phyloP scores from a whole-genome alignment of 2,888 invertebrate genomes.

The Gibbula magus region DNA sequence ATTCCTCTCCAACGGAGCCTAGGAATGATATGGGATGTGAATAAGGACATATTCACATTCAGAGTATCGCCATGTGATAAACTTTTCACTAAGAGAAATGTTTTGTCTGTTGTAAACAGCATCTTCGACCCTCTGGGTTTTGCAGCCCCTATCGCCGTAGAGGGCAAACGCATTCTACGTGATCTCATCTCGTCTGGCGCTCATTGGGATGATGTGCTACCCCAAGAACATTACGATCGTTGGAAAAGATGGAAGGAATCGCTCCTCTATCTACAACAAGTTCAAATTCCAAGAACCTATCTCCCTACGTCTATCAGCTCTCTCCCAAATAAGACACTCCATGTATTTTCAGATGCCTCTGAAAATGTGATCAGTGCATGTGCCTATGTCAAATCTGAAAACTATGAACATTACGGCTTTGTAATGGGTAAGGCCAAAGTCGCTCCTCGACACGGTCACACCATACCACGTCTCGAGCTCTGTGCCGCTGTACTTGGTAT shows the following conservation, averaged over 20 bases:
- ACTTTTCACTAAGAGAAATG: no score
- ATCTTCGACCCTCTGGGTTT: no score
- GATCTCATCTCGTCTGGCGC: background rate
- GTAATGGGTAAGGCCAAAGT: no score
- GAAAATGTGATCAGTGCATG: constrained; percentile 34
- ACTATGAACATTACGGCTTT: no score
- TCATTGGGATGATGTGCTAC: background rate
- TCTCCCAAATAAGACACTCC: no score
- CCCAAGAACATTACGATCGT: background rate
- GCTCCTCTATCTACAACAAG: background rate
- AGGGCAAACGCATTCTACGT: no score
- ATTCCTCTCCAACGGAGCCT: constrained; percentile 29
- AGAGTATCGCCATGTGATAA: background rate
- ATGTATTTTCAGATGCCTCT: constrained; percentile 40
- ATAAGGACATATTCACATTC: constrained; percentile 12
- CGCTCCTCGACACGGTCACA: constrained; percentile 29
- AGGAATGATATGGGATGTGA: constrained; percentile 24
- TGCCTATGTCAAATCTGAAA: constrained; percentile 16
- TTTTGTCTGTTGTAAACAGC: no score
- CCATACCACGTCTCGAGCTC: constrained; percentile 38
- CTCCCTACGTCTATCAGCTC: no score
- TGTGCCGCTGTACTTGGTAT: constrained; percentile 33
- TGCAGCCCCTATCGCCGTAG: no score
- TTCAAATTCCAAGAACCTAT: no score
- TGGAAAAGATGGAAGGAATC: constrained; percentile 26